Base-by-base conservation (phyloP, 2,888 invertebrate genomes). In the Tetramorium bicarinatum region DNA sequence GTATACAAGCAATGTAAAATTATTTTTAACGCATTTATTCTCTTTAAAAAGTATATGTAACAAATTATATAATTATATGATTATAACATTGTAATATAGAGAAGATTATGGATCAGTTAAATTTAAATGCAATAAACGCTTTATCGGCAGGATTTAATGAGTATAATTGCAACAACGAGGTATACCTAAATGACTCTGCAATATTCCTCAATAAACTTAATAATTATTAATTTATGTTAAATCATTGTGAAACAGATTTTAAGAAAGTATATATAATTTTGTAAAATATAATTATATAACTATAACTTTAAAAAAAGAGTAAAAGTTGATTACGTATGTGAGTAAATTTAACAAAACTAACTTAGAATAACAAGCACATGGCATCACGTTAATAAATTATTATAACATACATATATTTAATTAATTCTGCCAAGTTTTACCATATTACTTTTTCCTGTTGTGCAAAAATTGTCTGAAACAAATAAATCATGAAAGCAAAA, bases 161-260 rank as follows among this genome's bases (percentile, higher is more conserved):
- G 11, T 7, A 59, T 74, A 74, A 74, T 74, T 41, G 13, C 41
- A 25, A 74, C 18, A 59, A 74, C 59, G 3, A 66, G 21, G 7
- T 9, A 18, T n/a, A 56, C 11, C 44, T 44, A 44, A 54, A 72
- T 56, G 41, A 41, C 11, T 18, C 21, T 4, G 21, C 54, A 72
- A 1, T 72, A 18, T 72, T 59, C 3, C 18, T 13, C 25, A 41
- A 18, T 54, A 72, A 54, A 56, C 25, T 72, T 41, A 18, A 56
- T 59, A 56, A 72, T 56, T 25, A 72, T 59, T 72, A 25, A 72
- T 74, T 74, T n/a, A 44, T 13, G 4, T 61, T n/a, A 74, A 41
- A 69, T n/a, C 11, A 18, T 49, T 3, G 29, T 34, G 3, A 67
- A 34, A 34, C 15, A 64, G 21, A 64, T 64, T 64, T 64, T 49